A percentile compares a stretch with the other conserved stretches of the same genome.
These are phyloP conservation scores for Neogale vison DNA, from an alignment of 2,113 vertebrate genomes.

Conservation along the genomic window DNA sequence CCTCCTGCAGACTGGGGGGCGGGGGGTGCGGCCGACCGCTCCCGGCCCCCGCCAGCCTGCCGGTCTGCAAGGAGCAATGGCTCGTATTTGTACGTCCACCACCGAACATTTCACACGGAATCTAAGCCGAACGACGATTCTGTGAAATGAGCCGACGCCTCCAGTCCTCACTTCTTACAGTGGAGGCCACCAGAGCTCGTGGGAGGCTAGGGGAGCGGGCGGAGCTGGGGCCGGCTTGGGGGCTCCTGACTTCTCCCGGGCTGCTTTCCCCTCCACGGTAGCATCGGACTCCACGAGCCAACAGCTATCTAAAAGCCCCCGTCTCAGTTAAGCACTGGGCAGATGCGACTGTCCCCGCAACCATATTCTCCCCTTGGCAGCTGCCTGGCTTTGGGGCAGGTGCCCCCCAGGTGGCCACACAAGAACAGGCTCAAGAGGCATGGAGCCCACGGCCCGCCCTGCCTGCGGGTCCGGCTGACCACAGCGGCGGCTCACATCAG, in stretches of 20 bases:
- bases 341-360: background rate
- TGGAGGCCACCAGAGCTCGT: background rate
- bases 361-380: background rate
- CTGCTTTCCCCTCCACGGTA: rapidly evolving
- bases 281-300: background rate
- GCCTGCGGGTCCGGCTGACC: background rate
- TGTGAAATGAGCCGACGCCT: background rate
- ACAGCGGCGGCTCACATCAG: background rate
- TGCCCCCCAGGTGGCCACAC: background rate
- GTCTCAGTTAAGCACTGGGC: background rate
- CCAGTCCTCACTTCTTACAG: background rate
- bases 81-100: too few species aligned
- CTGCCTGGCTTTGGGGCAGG: background rate
- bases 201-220: background rate
- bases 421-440: background rate
- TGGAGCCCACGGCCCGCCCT: background rate
- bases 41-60: background rate
- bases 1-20: too few species aligned
- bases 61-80: background rate
- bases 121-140: background rate
- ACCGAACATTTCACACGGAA: background rate
- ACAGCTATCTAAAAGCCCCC: background rate
- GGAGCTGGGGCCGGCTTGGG: background rate
- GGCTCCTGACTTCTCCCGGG: background rate
- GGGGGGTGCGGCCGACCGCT: background rate